Percentiles rank a stretch among this genome's conserved stretches.
Evolutionary conservation across 1,140 invertebrate species (phyloP).

Genomic region (Piezodorus guildinii): DNA sequence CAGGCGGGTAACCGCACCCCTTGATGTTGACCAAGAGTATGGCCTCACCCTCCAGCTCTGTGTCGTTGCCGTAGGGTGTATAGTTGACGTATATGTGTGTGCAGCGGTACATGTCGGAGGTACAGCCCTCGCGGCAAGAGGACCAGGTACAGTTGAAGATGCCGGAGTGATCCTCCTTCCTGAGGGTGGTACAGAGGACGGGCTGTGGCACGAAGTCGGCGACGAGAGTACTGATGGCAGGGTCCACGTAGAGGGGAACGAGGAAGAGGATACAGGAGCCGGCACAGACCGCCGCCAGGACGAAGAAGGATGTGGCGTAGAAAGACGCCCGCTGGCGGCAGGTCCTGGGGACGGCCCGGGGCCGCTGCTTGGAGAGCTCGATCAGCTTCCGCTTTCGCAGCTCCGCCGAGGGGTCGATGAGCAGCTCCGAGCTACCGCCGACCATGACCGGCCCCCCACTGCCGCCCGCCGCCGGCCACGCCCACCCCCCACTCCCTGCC

Average conservation of each 20-base stretch:
- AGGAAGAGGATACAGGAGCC: constrained; percentile 73
- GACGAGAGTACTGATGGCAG: constrained; percentile 73
- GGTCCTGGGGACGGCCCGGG: constrained; percentile 46
- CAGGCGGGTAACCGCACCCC: constrained; percentile 80
- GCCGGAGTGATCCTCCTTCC: constrained; percentile 60
- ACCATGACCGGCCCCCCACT: constrained; percentile 48
- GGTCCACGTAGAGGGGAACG: constrained; percentile 79
- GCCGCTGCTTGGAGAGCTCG: constrained; percentile 42
- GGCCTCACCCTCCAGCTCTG: constrained; percentile 38
- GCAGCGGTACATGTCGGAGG: constrained; percentile 73
- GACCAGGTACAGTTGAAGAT: constrained; percentile 77
- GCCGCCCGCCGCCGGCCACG: constrained; percentile 28
- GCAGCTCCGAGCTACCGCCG: constrained; percentile 71
- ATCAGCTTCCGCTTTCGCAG: constrained; percentile 55
- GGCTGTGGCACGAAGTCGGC: constrained; percentile 70
- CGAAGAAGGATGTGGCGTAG: constrained; percentile 65
- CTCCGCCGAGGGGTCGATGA: constrained; percentile 62
- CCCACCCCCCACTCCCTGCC: constrained; percentile 25
- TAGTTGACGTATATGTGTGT: constrained; percentile 77
- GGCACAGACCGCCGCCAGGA: constrained; percentile 63
- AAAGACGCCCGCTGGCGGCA: constrained; percentile 63
- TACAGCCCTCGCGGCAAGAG: constrained; percentile 77
- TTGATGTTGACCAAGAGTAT: constrained; percentile 66
- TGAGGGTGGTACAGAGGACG: constrained; percentile 60
- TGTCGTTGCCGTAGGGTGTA: constrained; percentile 24